Evolutionary conservation across 2,888 invertebrate genomes (phyloP).

Genomic region (Altica lythri): DNA sequence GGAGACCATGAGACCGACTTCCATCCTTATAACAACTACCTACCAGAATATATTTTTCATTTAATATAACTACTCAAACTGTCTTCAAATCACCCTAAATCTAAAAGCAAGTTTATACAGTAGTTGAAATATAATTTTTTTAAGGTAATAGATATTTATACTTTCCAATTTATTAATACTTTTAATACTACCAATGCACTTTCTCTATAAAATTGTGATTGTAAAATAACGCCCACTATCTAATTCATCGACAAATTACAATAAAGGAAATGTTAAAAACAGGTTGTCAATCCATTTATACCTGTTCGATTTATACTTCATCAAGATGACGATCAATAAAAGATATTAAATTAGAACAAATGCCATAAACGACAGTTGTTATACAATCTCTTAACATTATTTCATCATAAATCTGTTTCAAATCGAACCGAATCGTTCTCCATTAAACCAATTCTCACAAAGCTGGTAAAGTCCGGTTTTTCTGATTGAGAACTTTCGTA

Average conservation of each 20-base stretch:
- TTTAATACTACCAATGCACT: too few relatives aligned
- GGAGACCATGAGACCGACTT: conserved; percentile 35
- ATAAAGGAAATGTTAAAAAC: conserved; percentile 6
- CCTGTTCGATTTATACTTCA: conserved; percentile 12
- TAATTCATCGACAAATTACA: conserved; percentile 3
- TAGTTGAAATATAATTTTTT: too few relatives aligned
- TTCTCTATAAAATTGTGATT: too few relatives aligned
- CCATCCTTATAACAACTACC: conserved; percentile 35
- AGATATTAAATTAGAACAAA: conserved; percentile 35
- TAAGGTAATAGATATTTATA: too few relatives aligned
- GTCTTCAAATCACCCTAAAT: too few relatives aligned
- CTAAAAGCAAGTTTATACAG: too few relatives aligned
- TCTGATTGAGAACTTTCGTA: conserved; percentile 28
- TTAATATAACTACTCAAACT: too few relatives aligned
- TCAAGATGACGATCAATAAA: conserved; percentile 25
- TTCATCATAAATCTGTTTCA: conserved; percentile 32
- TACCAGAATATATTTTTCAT: conserved; percentile 33
- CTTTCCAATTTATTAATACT: too few relatives aligned
- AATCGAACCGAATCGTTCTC: conserved; percentile 12
- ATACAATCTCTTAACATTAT: conserved; percentile 28
- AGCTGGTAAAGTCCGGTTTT: conserved; percentile 33
- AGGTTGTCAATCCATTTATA: not conserved
- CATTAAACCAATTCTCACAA: conserved; percentile 37
- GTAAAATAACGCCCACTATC: not conserved
- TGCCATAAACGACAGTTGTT: conserved; percentile 34